A percentile compares a stretch with the other conserved stretches of the same genome.
Evolutionary conservation across 2,888 invertebrate species (phyloP).

Genomic region (Orchesella flavescens): DNA sequence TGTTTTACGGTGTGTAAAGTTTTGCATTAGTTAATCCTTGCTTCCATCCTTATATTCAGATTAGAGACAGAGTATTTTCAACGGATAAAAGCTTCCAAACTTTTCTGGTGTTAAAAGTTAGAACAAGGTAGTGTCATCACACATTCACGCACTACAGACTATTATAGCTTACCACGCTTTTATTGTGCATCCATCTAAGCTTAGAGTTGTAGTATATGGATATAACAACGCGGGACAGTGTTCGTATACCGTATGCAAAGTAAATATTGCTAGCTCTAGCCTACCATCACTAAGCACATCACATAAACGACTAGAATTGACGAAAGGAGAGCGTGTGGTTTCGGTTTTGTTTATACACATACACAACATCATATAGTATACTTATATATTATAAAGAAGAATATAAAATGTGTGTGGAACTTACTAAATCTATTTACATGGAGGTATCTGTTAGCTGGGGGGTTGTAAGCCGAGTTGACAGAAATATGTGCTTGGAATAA

Average conservation of each 20-base stretch:
- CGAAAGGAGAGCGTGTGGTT: conserved; percentile 54
- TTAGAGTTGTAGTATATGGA: too few species aligned
- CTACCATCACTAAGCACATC: conserved; percentile 38
- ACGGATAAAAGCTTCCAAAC: conserved; percentile 52
- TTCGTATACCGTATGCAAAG: background rate
- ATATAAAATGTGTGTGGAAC: background rate
- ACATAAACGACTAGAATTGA: conserved; percentile 59
- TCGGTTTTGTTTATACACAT: conserved; percentile 48
- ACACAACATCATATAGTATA: background rate
- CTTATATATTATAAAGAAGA: background rate
- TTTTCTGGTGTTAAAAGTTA: conserved; percentile 58
- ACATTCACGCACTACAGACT: conserved; percentile 36
- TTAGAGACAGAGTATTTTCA: conserved; percentile 40
- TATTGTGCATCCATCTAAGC: too few species aligned
- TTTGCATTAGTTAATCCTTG: conserved; percentile 41
- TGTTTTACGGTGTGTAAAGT: background rate
- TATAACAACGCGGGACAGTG: background rate
- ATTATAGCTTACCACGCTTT: conserved; percentile 11
- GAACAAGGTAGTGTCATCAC: conserved; percentile 63
- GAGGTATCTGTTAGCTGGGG: conserved; percentile 62
- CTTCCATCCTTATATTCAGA: background rate
- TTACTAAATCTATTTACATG: conserved; percentile 4
- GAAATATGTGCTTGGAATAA: conserved; percentile 66
- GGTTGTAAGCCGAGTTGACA: conserved; percentile 66
- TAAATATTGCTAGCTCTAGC: conserved; percentile 32